phyloP scores from a whole-genome alignment of 2,113 vertebrate species.

The Cyrtonyx montezumae region DNA sequence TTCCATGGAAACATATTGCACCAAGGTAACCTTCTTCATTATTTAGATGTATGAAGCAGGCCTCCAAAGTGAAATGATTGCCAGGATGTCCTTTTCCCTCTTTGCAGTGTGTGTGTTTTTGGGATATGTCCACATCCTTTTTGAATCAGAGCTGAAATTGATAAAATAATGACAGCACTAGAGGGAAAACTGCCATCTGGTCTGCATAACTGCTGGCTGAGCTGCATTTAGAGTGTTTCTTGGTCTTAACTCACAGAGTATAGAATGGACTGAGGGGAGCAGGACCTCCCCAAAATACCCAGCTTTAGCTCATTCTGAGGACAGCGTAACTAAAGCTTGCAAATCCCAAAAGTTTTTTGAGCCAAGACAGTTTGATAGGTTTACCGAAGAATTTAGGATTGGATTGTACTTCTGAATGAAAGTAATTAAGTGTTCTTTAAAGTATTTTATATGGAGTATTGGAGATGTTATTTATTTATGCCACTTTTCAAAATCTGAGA shows the following conservation, averaged over 20 bases:
- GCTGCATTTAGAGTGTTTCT: background rate
- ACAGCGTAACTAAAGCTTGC: background rate
- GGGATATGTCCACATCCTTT: background rate
- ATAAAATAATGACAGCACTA: conserved; percentile 41
- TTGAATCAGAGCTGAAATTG: conserved; percentile 26
- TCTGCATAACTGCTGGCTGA: conserved; percentile 39
- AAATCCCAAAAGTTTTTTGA: background rate
- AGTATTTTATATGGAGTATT: conserved; percentile 34
- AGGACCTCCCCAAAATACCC: background rate
- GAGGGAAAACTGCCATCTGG: conserved; percentile 35
- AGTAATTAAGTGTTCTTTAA: conserved; percentile 42
- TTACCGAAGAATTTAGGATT: conserved; percentile 14
- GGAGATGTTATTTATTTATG: conserved; percentile 44
- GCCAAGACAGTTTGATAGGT: conserved; percentile 7
- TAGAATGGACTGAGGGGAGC: background rate
- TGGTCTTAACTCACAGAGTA: background rate
- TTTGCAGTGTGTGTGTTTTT: background rate
- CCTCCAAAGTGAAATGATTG: background rate
- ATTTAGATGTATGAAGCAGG: background rate
- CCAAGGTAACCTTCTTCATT: background rate
- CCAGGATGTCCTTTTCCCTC: background rate
- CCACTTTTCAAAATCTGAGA: conserved; percentile 31
- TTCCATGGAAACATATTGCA: background rate
- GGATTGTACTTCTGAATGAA: background rate
- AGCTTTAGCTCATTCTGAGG: background rate